Conservation (phyloP, 2,113 vertebrate species). For the Ophthalmolycus amberensis region DNA sequence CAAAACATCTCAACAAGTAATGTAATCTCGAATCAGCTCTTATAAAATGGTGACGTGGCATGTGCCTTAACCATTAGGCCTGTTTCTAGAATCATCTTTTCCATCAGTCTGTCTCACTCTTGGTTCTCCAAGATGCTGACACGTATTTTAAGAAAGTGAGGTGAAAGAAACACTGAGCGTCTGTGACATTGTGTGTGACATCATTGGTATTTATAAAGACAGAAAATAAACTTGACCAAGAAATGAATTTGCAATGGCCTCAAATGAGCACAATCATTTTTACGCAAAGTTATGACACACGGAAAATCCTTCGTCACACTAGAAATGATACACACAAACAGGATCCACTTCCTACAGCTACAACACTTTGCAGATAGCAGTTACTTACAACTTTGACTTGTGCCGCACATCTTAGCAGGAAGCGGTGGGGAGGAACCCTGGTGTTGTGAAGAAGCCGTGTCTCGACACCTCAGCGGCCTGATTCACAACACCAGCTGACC, state of each 20-base stretch:
- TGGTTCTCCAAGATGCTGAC: not conserved
- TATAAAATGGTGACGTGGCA: not conserved
- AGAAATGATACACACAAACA: not conserved
- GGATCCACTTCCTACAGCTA: not conserved
- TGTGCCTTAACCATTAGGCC: not conserved
- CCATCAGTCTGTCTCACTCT: not conserved
- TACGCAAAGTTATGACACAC: not conserved
- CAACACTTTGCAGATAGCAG: not conserved
- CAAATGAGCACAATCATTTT: not conserved
- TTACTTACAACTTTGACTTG: not conserved
- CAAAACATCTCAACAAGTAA: not conserved
- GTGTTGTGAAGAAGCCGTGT: conserved; percentile 99
- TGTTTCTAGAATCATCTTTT: not conserved
- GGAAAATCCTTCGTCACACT: not conserved
- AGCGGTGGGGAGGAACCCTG: conserved; percentile 90
- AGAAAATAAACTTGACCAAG: not conserved
- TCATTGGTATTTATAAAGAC: not conserved
- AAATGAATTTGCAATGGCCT: not conserved
- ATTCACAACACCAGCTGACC: conserved; percentile 99
- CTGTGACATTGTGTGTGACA: not conserved
- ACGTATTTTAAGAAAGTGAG: not conserved
- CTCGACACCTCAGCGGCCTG: conserved; percentile 91
- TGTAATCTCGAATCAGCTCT: not conserved
- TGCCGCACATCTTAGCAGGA: conserved; percentile 51
- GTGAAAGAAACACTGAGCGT: not conserved